Percentiles rank a stretch among this genome's conserved stretches.
phyloP scores from a whole-genome alignment of 2,113 vertebrate genomes.

The Austrofundulus limnaeus region DNA sequence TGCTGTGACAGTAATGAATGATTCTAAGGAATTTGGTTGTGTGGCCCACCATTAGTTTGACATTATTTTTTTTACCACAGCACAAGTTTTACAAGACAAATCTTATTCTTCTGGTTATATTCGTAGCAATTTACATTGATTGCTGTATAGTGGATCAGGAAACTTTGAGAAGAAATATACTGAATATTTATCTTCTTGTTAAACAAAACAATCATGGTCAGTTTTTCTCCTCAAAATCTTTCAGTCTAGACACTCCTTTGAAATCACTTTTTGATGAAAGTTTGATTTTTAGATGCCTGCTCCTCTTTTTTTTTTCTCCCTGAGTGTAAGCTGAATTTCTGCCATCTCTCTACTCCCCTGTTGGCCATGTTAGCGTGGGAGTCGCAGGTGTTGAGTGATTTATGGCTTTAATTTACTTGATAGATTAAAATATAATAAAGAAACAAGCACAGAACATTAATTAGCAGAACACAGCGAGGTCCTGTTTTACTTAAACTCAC shows the following conservation, averaged over 20 bases:
- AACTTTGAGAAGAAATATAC: neutral
- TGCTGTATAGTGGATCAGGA: neutral
- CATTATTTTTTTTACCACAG: no score
- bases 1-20: neutral
- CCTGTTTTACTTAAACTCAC: slow-evolving; percentile 23
- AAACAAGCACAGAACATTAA: slow-evolving; percentile 45
- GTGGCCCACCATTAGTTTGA: no score
- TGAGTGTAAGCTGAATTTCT: slow-evolving; percentile 41
- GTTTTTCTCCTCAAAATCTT: slow-evolving; percentile 10
- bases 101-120: no score
- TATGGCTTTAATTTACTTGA: slow-evolving; percentile 72
- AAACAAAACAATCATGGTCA: neutral
- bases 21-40: no score
- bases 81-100: no score
- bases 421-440: slow-evolving; percentile 63
- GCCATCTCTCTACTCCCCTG: slow-evolving; percentile 24
- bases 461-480: slow-evolving; percentile 39
- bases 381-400: slow-evolving; percentile 71
- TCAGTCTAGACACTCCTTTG: neutral
- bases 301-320: slow-evolving; percentile 33
- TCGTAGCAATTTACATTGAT: no score
- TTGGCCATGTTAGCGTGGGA: slow-evolving; percentile 41
- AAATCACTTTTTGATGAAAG: slow-evolving; percentile 8
- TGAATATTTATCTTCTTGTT: slow-evolving; percentile 1
- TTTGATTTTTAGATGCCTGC: slow-evolving; percentile 31